phyloP scores from a whole-genome alignment of 2,113 vertebrate species.

The Benitochromis conjunctus region DNA sequence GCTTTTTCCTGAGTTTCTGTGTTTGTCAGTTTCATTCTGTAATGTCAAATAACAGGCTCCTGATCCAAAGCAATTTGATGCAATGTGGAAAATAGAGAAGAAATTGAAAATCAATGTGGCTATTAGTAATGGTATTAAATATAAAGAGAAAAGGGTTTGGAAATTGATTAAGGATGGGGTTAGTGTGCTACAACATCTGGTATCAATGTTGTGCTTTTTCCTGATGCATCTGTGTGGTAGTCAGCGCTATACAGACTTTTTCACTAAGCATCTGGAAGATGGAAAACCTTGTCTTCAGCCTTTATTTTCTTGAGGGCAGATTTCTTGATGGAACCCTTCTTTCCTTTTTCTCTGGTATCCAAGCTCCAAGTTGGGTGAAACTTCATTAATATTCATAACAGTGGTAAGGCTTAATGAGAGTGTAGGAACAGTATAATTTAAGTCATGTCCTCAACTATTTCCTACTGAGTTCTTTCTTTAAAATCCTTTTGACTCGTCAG shows the following conservation, averaged over 20 bases:
- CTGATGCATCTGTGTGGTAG: neutral
- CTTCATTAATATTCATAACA: neutral
- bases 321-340: neutral
- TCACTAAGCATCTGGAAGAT: neutral
- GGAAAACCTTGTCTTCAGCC: neutral
- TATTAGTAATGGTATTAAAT: neutral
- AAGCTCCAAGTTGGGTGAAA: neutral
- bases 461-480: neutral
- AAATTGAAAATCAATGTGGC: neutral
- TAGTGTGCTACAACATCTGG: neutral
- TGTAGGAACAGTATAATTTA: neutral
- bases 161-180: neutral
- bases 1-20: neutral
- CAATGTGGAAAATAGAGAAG: neutral
- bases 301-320: neutral
- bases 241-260: neutral
- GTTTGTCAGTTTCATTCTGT: neutral
- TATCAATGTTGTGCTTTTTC: neutral
- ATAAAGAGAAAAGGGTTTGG: neutral
- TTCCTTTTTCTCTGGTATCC: neutral
- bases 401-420: neutral
- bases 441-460: neutral
- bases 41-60: neutral
- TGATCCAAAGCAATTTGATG: neutral
- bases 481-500: neutral